Evolutionary conservation across 2,797 vertebrate species (phyloP), one percentile per base, ranked within the genome.

Genomic region (Characodon lateralis): DNA sequence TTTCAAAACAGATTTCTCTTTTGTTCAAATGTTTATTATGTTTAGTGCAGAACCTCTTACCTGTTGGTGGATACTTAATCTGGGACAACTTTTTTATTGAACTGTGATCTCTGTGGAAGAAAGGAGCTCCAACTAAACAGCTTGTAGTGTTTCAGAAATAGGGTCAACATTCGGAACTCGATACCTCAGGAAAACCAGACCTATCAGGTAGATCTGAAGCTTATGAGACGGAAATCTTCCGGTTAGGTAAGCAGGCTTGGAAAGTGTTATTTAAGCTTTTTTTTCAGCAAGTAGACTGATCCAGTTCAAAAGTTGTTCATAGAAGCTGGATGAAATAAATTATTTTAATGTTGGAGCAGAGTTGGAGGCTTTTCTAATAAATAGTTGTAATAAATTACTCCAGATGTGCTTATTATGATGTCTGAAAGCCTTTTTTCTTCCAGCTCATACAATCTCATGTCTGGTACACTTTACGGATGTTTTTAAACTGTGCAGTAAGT

Each of bases 201-300:
- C 65, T 68, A 68, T 68, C 65, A 14, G 63, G 41, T 24, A 43
- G 65, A 68, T 43, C 65, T 68, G 22, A n/a, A 43, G 39, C 65
- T n/a, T 68, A n/a, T 43, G 39, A 43, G 39, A 6, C 5, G 22
- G 39, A n/a, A 68, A 43, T 10, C 65, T 24, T 68, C 10, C 4
- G 1, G 65, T 68, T 68, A 14, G 22, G 65, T 68, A 68, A 68
- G 22, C 6, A 2, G 24, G 41, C 24, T 43, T 41, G 35, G 3
- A 24, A 13, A 39, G 20, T 66, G 39, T 68, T 68, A 68, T n/a
- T 43, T 43, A 68, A 24, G 22, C 18, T 24, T 55, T 24, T 24
- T 24, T 24, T 22, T 13, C 48, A 50, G 48, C 10, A 12, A 12
- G 48, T 12, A 50, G 10, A 55, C 6, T 9, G 53, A 55, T 55